Evolutionary conservation across 2,797 vertebrate genomes (phyloP).

Genomic region (Dendrocincla tyrannina): DNA sequence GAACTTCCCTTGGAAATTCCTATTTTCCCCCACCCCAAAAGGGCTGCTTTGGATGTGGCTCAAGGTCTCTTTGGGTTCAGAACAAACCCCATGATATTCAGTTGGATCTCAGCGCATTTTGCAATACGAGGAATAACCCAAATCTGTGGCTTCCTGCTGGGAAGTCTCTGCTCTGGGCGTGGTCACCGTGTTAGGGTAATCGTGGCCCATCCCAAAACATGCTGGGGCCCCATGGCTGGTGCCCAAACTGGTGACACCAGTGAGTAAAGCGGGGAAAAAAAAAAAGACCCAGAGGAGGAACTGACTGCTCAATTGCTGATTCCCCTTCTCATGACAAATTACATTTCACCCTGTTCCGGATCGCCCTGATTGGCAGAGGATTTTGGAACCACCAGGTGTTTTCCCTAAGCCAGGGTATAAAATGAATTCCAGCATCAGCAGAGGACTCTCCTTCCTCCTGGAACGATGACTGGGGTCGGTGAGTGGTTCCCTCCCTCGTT

Average conservation of each 20-base stretch:
- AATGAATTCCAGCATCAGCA: not conserved
- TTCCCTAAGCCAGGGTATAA: not conserved
- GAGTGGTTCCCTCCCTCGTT: not conserved
- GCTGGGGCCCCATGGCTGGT: accelerated
- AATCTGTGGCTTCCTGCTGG: not conserved
- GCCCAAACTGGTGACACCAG: not conserved
- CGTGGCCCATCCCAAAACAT: accelerated
- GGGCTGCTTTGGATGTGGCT: accelerated
- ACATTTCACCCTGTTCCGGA: not conserved
- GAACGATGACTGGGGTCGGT: not conserved
- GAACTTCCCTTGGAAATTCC: not conserved
- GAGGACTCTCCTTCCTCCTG: not conserved
- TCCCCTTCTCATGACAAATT: not conserved
- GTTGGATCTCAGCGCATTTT: not conserved
- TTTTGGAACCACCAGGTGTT: not conserved
- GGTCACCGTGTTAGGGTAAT: accelerated
- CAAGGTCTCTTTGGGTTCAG: accelerated
- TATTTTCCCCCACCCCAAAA: not conserved
- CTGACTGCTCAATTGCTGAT: not conserved
- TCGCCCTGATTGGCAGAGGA: not conserved
- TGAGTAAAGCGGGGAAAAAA: not conserved
- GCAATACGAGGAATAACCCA: not conserved
- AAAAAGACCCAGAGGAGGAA: accelerated
- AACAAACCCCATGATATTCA: accelerated
- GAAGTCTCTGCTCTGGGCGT: not conserved